These are phyloP conservation scores for Phymastichus coffea DNA, from an alignment of 1,140 invertebrate genomes.

Conservation along the genomic window DNA sequence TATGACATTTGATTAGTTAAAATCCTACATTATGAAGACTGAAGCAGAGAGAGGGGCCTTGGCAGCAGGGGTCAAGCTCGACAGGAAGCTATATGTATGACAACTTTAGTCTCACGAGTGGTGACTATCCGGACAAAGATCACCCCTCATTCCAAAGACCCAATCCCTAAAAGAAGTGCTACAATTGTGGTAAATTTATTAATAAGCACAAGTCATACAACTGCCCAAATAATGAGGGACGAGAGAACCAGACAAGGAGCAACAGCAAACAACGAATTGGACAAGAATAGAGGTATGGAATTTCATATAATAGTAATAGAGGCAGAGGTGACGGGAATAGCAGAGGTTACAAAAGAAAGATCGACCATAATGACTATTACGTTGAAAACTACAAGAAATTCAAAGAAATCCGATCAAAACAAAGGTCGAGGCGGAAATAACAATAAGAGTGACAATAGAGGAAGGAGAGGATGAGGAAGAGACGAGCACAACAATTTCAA, in stretches of 20 bases:
- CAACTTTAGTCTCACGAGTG: background rate
- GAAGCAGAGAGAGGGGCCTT: slow-evolving; percentile 20
- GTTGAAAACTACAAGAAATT: background rate
- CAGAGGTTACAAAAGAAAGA: background rate
- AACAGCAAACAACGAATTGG: background rate
- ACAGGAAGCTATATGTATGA: background rate
- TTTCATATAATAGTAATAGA: background rate
- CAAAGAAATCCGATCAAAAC: background rate
- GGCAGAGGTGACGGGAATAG: background rate
- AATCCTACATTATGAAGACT: slow-evolving; percentile 26
- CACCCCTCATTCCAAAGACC: too few species aligned
- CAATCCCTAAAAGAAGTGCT: background rate
- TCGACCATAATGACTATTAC: background rate
- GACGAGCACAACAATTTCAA: background rate
- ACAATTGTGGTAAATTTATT: background rate
- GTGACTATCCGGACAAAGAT: background rate
- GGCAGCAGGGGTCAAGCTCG: background rate
- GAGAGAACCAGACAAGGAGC: background rate
- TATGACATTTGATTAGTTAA: slow-evolving; percentile 27
- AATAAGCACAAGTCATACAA: slow-evolving; percentile 1
- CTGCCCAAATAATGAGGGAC: background rate
- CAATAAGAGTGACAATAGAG: background rate
- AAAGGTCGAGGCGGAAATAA: background rate
- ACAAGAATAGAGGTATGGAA: background rate
- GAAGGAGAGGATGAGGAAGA: background rate